Base-by-base conservation (phyloP, 2,113 vertebrate species). In the Syngnathus floridae region DNA sequence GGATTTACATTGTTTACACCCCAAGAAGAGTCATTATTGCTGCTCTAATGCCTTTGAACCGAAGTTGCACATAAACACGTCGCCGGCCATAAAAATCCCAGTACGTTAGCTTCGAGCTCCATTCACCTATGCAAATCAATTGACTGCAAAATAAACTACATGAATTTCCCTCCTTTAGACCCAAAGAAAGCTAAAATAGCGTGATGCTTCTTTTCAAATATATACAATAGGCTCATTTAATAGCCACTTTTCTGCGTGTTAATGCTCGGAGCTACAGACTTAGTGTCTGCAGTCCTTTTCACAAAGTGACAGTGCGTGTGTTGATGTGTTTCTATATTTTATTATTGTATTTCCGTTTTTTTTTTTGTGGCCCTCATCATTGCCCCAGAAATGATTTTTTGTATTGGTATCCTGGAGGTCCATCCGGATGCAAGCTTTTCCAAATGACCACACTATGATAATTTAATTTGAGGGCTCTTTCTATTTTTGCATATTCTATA, bases 11-110 rank as follows among this genome's bases (percentile, higher is more conserved):
- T 46, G 45, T 46, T 81, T 81, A 79, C 71, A 72, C 58, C 54
- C 40, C 35, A 16, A 62, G 58, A 58, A 79, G 64, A 73, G 55
- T 37, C 72, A 46, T 80, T 72, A 48, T 71, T 73, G 35, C 22
- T 1, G 36, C 36, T 71, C 22, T 66, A 71, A 72, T 76, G 71
- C 45, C 49, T 64, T 65, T 71, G 66, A 72, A 73, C 48, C 40
- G 58, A 73, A 61, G 63, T 48, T 38, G 7, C 26, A 41, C 62
- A 73, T 64, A 60, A 73, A 75, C 26, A 57, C 22, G 40, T 74
- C 54, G 38, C 64, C 14, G 31, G 51, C 1, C 40, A 35, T 13
- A 43, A 55, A 65, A 64, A 67, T 38, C 16, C 21, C 9, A 8
- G 60, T 62, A n/a, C 63, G 62, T 75, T 46, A 36, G 19, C 40